Conservation (phyloP, 2,888 invertebrate genomes). For the Perizoma flavofasciatum region DNA sequence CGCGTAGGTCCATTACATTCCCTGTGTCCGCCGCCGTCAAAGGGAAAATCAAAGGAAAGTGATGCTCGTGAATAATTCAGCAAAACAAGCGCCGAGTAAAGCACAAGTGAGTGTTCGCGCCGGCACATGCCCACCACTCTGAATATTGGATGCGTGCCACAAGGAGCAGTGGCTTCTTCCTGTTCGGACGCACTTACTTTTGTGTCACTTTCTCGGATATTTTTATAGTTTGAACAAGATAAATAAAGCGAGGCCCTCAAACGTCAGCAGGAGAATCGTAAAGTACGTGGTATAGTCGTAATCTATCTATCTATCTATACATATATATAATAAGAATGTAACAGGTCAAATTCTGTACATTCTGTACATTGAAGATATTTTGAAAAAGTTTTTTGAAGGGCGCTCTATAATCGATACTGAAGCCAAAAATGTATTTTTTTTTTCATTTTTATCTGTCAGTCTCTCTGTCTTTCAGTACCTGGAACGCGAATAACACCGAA, state of each 20-base stretch:
- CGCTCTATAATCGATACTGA: no score
- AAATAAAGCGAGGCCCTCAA: not conserved
- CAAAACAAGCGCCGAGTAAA: constrained; percentile 16
- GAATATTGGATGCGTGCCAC: constrained; percentile 17
- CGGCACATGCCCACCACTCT: not conserved
- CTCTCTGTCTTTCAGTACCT: no score
- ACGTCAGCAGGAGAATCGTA: no score
- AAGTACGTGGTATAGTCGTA: no score
- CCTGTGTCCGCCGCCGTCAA: constrained; percentile 4
- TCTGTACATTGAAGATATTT: no score
- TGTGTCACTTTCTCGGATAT: not conserved
- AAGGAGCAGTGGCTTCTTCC: not conserved
- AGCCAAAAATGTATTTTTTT: no score
- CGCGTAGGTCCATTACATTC: not conserved
- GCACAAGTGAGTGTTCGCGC: not conserved
- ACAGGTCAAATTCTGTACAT: no score
- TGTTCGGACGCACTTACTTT: constrained; percentile 1
- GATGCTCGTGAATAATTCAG: constrained; percentile 23
- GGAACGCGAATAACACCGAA: no score
- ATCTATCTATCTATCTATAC: no score
- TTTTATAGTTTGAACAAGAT: not conserved
- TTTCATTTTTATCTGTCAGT: no score
- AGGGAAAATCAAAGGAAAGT: constrained; percentile 15
- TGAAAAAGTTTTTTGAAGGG: no score
- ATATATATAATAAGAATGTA: no score